Base-by-base conservation (phyloP, 2,113 vertebrate genomes). In the Myiagra hebetior region DNA sequence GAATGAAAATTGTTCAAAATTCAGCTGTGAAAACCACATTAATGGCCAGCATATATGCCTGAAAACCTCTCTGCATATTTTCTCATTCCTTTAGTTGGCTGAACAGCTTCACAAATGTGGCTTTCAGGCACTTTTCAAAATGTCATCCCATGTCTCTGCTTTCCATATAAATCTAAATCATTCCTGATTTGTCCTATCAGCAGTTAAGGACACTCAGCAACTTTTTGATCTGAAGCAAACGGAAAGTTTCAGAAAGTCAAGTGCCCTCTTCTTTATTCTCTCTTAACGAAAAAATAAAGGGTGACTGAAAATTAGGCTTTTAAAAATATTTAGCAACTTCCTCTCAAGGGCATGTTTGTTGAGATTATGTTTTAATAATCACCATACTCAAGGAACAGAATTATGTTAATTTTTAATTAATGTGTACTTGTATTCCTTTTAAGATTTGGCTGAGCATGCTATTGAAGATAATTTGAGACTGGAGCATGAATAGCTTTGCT, bases 361-460 rank as follows among this genome's bases (percentile, higher is more conserved):
- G 89, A 85, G 28, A 89, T 93, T 87, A 73, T 89, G 70, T 83
- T 95, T 90, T 96, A 96, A 97, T 91, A 90, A 87, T 89, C 67
- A 87, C 44, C 78, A 90, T 22, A 82, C 75, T 95, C 78, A 88
- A 86, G 87, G 75, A 97, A 93, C 12, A 76, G 70, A 96, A 96
- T 96, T 96, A 97, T 95, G 95, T 85, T 95, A 94, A 96, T 97
- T 96, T 91, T 94, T 96, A 96, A 97, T 96, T 95, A 94, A 97
- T 93, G 87, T 85, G 84, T 93, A 93, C 93, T 91, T 88, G 90
- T 57, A 96, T 91, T 87, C 89, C 88, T 90, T 95, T 62, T 74
- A 55, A 67, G 87, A 96, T 93, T 91, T 96, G 87, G 85, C 85
- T 95, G 75, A 96, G 91, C 82, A 69, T 55, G 89, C 85, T 91